Percentiles rank a stretch among this genome's conserved stretches.
Conservation (phyloP, 1,140 invertebrate genomes). For the Apocrypta bakeri region DNA sequence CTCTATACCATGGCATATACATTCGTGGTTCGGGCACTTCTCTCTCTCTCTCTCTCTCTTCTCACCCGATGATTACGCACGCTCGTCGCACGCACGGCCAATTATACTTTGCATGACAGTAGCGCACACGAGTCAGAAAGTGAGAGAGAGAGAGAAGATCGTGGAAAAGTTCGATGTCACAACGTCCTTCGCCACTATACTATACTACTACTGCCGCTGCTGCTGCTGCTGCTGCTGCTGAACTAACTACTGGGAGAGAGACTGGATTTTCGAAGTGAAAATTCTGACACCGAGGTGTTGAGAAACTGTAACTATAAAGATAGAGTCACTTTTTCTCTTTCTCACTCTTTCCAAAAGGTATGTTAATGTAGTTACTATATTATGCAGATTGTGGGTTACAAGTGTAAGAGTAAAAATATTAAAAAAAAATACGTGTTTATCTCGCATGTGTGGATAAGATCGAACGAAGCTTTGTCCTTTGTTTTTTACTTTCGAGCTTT, state of each 20-base stretch:
- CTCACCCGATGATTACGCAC: background rate
- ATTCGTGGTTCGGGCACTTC: background rate
- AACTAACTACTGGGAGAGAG: background rate
- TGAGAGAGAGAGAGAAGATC: background rate
- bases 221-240: background rate
- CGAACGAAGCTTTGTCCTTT: too few species aligned
- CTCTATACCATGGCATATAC: too few species aligned
- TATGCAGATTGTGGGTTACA: too few species aligned
- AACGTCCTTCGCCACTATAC: background rate
- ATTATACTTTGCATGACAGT: slow-evolving; percentile 15
- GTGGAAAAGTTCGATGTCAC: slow-evolving; percentile 17
- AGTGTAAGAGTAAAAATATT: too few species aligned
- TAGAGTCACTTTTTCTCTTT: too few species aligned
- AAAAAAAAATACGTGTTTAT: too few species aligned
- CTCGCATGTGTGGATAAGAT: too few species aligned
- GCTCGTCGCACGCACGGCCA: slow-evolving; percentile 8
- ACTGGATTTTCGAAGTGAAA: background rate
- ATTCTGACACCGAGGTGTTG: background rate
- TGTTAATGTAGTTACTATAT: too few species aligned
- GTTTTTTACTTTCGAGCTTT: too few species aligned
- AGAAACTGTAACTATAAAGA: background rate
- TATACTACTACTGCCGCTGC: too few species aligned
- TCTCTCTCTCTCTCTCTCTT: background rate
- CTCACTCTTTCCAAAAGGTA: too few species aligned
- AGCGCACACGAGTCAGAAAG: background rate